Evolutionary conservation across 2,888 invertebrate genomes (phyloP), one percentile per base, ranked within the genome.

Genomic region (Brachycybe producta): DNA sequence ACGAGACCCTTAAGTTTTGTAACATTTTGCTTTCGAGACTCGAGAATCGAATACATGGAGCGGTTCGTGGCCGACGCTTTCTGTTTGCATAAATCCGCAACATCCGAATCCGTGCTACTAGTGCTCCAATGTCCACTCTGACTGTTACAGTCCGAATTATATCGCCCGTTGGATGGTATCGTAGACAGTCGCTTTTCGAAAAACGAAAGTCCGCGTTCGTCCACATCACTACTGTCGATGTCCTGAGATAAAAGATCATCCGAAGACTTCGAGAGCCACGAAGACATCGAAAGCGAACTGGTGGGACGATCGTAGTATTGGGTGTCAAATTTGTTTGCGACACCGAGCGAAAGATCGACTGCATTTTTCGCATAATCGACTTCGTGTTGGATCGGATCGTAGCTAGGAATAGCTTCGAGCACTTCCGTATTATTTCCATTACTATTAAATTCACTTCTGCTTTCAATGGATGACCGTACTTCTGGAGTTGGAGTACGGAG

Each of bases 1-100:
- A 86, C 83, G 59, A 90, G 70, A n/a, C 87, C 88, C 61, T 86
- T 76, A 52, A 90, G 68, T 67, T 87, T 88, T 2, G 85, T 84
- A 68, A 86, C 77, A 19, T 82, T 82, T 62, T 80, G 81, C 57
- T 81, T 78, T 50, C 87, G 74, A 64, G 86, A 84, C 66, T 87
- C 87, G 58, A 84, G 76, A 57, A 87, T 69, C 58, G 80, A 78
- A 60, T 79, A 81, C 61, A 84, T 73, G 54, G 81, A 80, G 32
- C 35, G 28, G 43, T 43, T 43, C 2, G 27, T 23, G n/a, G 32
- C n/a, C 24, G 41, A 41, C 8, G 41, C 26, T 17, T 11, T 41
- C 24, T 27, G 26, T 8, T 41, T 26, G 1, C 27, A 30, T 23
- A 30, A 23, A 11, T 17, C n/a, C 3, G 27, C 28, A 5, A 19